A percentile compares a stretch with the other conserved stretches of the same genome.
These are phyloP conservation scores for Rotaria magnacalcarata DNA, from an alignment of 2,888 invertebrate species.

Conservation along the genomic window DNA sequence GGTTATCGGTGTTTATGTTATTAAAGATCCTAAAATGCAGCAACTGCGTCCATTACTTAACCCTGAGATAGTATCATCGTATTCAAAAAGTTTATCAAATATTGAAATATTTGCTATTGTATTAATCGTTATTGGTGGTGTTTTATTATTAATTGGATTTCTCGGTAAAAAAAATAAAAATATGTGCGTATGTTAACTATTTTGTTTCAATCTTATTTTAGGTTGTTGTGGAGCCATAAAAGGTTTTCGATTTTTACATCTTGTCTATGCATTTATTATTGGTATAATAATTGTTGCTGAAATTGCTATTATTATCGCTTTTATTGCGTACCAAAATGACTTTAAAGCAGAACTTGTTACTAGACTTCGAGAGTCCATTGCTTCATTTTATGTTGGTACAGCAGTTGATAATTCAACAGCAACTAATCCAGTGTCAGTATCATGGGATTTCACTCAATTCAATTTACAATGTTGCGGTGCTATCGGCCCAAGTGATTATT, in stretches of 20 bases:
- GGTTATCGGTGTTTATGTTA: constrained; percentile 37
- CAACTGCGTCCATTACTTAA: constrained; percentile 19
- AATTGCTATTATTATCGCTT: constrained; percentile 31
- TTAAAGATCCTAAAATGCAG: constrained; percentile 40
- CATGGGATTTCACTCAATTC: constrained; percentile 28
- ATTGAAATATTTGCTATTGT: constrained; percentile 3
- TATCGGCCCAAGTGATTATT: neutral
- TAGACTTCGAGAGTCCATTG: neutral
- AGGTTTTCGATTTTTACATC: constrained; percentile 37
- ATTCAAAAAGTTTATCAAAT: neutral
- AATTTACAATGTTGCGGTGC: constrained; percentile 32
- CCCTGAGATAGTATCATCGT: neutral
- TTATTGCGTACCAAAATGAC: neutral
- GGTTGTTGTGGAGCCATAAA: constrained; percentile 45
- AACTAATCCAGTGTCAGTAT: neutral
- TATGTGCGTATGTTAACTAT: neutral
- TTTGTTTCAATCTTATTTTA: constrained; percentile 21
- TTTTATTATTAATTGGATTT: neutral
- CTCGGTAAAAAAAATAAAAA: neutral
- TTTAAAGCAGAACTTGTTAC: neutral
- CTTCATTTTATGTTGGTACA: neutral
- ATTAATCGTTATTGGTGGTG: neutral
- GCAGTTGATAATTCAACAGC: neutral
- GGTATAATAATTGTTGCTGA: constrained; percentile 34
- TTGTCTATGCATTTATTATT: constrained; percentile 37